Conservation (phyloP, 2,888 invertebrate genomes). For the Dastarcus helophoroides region DNA sequence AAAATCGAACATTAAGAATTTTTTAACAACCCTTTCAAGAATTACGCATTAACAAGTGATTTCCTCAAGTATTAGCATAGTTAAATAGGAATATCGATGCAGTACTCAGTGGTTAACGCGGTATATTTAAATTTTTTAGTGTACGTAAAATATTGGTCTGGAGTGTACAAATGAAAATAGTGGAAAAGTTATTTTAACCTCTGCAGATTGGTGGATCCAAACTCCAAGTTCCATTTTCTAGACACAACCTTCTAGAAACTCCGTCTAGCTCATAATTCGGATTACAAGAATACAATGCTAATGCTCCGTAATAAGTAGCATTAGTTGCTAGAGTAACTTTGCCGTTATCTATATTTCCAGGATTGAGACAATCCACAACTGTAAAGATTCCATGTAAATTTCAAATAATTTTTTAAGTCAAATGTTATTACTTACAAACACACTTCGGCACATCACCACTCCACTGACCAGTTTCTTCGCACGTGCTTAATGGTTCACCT, state of each 20-base stretch:
- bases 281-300: slow-evolving; percentile 74
- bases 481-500: slow-evolving; percentile 74
- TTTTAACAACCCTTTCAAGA: too few relatives aligned
- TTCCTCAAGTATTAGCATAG: too few relatives aligned
- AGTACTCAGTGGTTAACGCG: too few relatives aligned
- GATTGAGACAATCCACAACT: slow-evolving; percentile 81
- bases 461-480: slow-evolving; percentile 78
- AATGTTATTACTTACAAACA: slow-evolving; percentile 55
- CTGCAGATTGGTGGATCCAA: slow-evolving; percentile 70
- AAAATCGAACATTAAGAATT: too few relatives aligned
- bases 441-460: slow-evolving; percentile 74
- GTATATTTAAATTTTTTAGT: too few relatives aligned
- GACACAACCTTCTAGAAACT: slow-evolving; percentile 68
- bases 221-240: slow-evolving; percentile 86
- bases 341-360: slow-evolving; percentile 60
- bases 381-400: slow-evolving; percentile 14
- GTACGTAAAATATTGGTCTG: too few relatives aligned
- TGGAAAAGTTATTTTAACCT: slow-evolving; percentile 49
- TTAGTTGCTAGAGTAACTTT: slow-evolving; percentile 72
- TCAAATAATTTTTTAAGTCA: background rate
- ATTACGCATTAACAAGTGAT: too few relatives aligned
- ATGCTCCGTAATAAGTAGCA: slow-evolving; percentile 79
- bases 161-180: background rate
- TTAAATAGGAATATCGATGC: too few relatives aligned
- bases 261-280: slow-evolving; percentile 72